Evolutionary conservation across 2,797 vertebrate genomes (phyloP).

Genomic region (Hydrophis major): DNA sequence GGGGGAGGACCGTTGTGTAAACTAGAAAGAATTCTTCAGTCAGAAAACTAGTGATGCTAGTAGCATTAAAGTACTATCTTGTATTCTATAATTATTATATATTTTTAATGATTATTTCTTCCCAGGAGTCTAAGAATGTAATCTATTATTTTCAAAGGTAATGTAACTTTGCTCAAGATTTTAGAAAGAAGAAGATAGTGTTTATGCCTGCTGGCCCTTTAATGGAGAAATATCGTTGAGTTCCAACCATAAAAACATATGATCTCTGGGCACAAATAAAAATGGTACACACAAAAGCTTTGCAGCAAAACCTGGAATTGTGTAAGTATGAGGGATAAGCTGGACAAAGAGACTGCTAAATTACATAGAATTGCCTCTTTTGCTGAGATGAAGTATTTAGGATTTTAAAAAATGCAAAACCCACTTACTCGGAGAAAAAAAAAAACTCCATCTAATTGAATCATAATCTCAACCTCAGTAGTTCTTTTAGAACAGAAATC

Average conservation of each 20-base stretch:
- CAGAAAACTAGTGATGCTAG: neutral
- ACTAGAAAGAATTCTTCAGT: neutral
- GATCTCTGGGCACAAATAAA: neutral
- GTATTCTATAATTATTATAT: neutral
- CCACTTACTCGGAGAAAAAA: neutral
- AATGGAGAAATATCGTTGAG: neutral
- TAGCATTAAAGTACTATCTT: neutral
- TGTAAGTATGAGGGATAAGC: neutral
- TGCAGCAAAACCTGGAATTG: neutral
- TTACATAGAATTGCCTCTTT: neutral
- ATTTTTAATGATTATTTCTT: conserved; percentile 4
- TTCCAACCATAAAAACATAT: neutral
- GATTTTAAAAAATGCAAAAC: neutral
- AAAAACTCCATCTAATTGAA: neutral
- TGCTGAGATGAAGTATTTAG: neutral
- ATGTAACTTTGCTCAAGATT: neutral
- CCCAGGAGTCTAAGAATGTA: neutral
- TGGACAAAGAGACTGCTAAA: neutral
- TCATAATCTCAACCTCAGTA: neutral
- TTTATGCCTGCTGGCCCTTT: neutral
- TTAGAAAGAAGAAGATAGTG: neutral
- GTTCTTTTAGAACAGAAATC: neutral
- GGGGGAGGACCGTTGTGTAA: neutral
- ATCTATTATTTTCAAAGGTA: neutral
- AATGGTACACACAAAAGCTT: neutral